Base-by-base conservation (phyloP, 1,140 invertebrate genomes). In the Tachypleus tridentatus region DNA sequence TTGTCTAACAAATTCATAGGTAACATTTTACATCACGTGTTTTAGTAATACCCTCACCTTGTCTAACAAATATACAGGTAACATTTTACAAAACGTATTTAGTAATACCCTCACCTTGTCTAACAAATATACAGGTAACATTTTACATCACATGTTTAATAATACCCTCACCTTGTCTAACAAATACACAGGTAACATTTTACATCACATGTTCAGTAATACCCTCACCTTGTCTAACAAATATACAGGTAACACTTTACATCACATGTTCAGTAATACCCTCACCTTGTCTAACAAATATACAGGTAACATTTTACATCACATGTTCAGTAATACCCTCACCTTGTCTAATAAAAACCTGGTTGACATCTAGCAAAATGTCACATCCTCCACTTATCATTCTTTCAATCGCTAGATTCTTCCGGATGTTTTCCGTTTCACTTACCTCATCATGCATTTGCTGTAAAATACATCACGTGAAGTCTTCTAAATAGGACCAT, bases 371-470 rank as follows among this genome's bases (percentile, higher is more conserved):
- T 49, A 97, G 79, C 58, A 96, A 79, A 72, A 95, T 93, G 76
- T 96, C 92, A 78, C 92, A 97, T 4, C 92, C 92, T 77, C 95
- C 92, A 1, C 93, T 86, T 60, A 97, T 96, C 90, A 95, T 95
- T 64, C 92, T 79, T 78, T 97, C 92, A 29, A 96, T 90, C 0
- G 91, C 89, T 67, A 97, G 78, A 75, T 96, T 96, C 75, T 95
- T 95, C 11, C 93, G 77, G 58, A 96, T 82, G 78, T 95, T 95
- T 77, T 96, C 93, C 0, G 93, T 97, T 76, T 95, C 92, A 73
- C 90, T 93, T 4, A 96, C 91, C 82, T 93, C 89, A 70, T 93
- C 88, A 70, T 91, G 89, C 82, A 86, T 86, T 76, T 86, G 84
- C 74, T 76, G 62, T 4, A 65, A 64, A 29, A 29, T 29, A 29